Conservation (phyloP, 2,113 vertebrate species). For the Siniperca chuatsi region DNA sequence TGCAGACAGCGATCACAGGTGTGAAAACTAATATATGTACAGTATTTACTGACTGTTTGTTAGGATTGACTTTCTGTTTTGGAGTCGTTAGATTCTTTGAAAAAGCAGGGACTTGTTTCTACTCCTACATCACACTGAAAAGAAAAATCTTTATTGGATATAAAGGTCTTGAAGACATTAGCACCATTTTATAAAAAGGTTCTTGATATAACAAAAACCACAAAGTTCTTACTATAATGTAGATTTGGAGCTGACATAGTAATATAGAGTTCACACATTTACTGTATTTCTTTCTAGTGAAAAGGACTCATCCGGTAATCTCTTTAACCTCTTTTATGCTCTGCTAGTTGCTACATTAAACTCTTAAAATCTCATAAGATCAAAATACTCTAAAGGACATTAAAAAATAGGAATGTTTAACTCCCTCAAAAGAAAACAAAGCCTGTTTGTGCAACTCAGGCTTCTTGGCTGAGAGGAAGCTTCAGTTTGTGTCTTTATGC, state of each 20-base stretch:
- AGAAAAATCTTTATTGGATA: slow-evolving; percentile 33
- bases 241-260: slow-evolving; percentile 22
- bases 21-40: slow-evolving; percentile 50
- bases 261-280: background rate
- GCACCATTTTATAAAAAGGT: slow-evolving; percentile 73
- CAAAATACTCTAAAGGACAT: slow-evolving; percentile 20
- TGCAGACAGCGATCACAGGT: slow-evolving; percentile 31
- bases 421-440: slow-evolving; percentile 2
- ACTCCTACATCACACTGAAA: slow-evolving; percentile 26
- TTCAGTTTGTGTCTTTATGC: slow-evolving; percentile 34
- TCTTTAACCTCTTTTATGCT: background rate
- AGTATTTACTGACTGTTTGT: slow-evolving; percentile 31
- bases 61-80: slow-evolving; percentile 58
- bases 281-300: slow-evolving; percentile 1
- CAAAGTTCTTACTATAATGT: slow-evolving; percentile 9
- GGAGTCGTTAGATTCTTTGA: slow-evolving; percentile 43
- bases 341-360: slow-evolving; percentile 4
- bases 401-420: slow-evolving; percentile 13
- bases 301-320: background rate
- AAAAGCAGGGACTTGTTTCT: slow-evolving; percentile 13
- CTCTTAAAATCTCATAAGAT: slow-evolving; percentile 5
- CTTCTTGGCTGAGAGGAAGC: slow-evolving; percentile 27
- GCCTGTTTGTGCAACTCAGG: slow-evolving; percentile 5
- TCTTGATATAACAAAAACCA: slow-evolving; percentile 30
- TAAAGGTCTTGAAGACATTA: slow-evolving; percentile 54